Base-by-base conservation (phyloP, 2,797 vertebrate genomes). In the Melanotaenia boesemani region DNA sequence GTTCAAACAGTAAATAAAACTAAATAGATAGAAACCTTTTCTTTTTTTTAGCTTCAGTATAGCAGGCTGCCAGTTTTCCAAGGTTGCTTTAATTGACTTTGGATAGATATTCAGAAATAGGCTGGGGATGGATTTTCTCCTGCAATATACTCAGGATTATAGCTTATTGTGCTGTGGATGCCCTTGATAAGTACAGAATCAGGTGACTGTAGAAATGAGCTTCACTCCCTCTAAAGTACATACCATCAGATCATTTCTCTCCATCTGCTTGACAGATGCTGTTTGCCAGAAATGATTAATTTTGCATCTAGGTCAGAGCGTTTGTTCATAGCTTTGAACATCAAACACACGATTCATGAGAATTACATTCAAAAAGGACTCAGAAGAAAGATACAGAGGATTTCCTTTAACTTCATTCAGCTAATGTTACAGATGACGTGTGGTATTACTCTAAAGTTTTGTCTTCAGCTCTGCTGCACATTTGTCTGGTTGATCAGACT, bases 201-300 rank as follows among this genome's bases (percentile, higher is more conserved):
- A 84, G 81, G 81, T 84, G 79, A 71, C 76, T 71, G 59, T 61
- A 74, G 67, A 79, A 86, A 83, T 74, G 50, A 79, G 81, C 73
- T 6, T 71, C 55, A 75, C 72, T 86, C 41, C 50, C 63, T 80
- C 58, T 76, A 67, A 76, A 76, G 67, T 76, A 74, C 72, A 72
- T 64, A 77, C 58, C 71, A 71, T 73, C 70, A 83, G 76, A 87
- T 80, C 84, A 68, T 46, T 76, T 48, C 77, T 80, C 67, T 80
- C 77, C 83, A 77, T 88, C 85, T 88, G 85, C 67, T 61, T 81
- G 79, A 88, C 85, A 90, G 81, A 85, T 82, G 83, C 66, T n/a
- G 48, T 82, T 89, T 83, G 74, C 71, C 55, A 81, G 75, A 76
- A 82, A 79, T 79, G 11, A 86, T 88, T 79, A 26, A 85, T 84